Evolutionary conservation across 2,888 invertebrate genomes (phyloP), one percentile per base, ranked within the genome.

Genomic region (Crepidodera aurea): DNA sequence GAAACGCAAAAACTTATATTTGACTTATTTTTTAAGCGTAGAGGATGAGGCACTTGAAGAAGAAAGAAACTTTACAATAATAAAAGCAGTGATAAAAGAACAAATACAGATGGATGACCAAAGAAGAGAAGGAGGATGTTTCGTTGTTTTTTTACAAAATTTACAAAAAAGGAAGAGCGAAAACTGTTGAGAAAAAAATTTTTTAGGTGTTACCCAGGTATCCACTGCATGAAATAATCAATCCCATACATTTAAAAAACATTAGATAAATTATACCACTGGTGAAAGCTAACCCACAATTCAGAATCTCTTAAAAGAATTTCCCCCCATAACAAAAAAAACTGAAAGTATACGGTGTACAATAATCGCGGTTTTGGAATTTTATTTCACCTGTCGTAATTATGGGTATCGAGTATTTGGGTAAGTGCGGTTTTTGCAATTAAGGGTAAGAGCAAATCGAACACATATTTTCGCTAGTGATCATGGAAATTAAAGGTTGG

Each of bases 401-500:
- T 56, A 56, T 46, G 56, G 56, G 44, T 46, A 56, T 46, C 34
- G 46, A 19, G 22, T 56, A 56, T 56, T 56, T 56, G 56, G 46
- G 44, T 55, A 55, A 55, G 32, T 55, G 55, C 55, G 55, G 55
- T 55, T 42, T 55, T 55, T 22, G 32, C 55, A 55, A 55, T 55
- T 55, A 55, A 55, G 56, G 56, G 22, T 56, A 56, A 56, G 55
- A 56, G 34, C 22, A 46, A 56, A 39, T 56, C 46, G 55, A 54
- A 56, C 55, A 25, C 56, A 46, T 56, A 56, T 56, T 56, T 56
- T 46, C 46, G 46, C 15, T 15, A 37, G 46, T 46, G 46, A 56
- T 58, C 58, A 58, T 51, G 54, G 39, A 58, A 54, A 51, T 56
- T 58, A 58, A 62, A 54, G 58, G 62, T 40, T 54, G 40, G 62